Evolutionary conservation across 2,113 vertebrate species (phyloP), one percentile per base, ranked within the genome.

Genomic region (Callaeas wilsoni): DNA sequence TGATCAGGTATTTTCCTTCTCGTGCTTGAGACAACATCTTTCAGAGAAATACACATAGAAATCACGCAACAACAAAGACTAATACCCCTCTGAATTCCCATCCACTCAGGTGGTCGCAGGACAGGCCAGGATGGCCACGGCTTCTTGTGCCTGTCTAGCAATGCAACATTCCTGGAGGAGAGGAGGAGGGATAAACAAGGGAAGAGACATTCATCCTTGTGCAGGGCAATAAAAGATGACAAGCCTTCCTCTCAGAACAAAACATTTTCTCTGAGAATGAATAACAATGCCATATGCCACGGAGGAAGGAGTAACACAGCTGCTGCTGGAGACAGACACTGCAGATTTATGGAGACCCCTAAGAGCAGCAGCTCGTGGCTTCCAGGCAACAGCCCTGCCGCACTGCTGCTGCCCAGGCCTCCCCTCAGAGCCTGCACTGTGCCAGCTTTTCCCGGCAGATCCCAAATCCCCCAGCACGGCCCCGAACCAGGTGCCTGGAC

Each of bases 311-410:
- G 46, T 18, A 62, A 77, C 55, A 70, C 57, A 81, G 81, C 63
- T 95, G 65, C 4, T 68, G 32, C 5, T 47, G 57, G 32, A 62
- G 53, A 62, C 47, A 71, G 47, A 53, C 16, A 13, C 68, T 2
- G 41, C 4, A 85, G 74, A 59, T 67, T 25, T 23, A 52, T 7
- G 41, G 42, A 70, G 56, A 77, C 12, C 39, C 39, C 33, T n/a
- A 49, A 39, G 23, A 87, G 32, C 7, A 82, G 26, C 49, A 70
- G 10, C 37, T 63, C 59, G 13, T n/a, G 59, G 33, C 69, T 77
- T 46, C 64, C 64, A 76, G 56, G 67, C 0, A 9, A 16, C 73
- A 44, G 16, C 12, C 16, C 0, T 0, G 64, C 20, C 35, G 8
- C 82, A 13, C 23, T 14, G 68, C 20, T 27, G 62, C 44, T 81